Base-by-base conservation (phyloP, 2,888 invertebrate genomes). In the Hesperia comma region DNA sequence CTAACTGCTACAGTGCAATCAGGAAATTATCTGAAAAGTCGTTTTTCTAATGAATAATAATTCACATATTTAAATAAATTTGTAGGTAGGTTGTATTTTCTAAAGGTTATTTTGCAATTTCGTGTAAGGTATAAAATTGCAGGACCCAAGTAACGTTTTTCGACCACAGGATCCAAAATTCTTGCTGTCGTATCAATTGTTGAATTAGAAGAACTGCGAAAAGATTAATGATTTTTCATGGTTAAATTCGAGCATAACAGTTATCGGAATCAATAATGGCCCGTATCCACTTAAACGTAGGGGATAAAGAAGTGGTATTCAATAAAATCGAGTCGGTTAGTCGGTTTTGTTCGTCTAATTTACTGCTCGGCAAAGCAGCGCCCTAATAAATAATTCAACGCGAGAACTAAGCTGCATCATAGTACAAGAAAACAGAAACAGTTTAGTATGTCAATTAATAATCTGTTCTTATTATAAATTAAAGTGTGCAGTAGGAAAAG, bases 311-410 rank as follows among this genome's bases (percentile, higher is more conserved):
- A 85, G 74, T 76, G 67, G 71, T 72, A 77, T 82, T 84, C 79
- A 85, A 85, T 86, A 83, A 81, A 75, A 77, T 77, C 70, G 74
- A 69, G 75, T 75, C 73, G 77, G 74, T 75, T 77, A 74, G 80
- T 83, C 33, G 43, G 60, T 87, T 88, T 87, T 87, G 82, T 85
- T 79, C 79, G 73, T 79, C 84, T 86, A 88, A 90, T 89, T 88
- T 86, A 86, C 84, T 84, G 83, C 80, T 79, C 77, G 76, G 80
- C 82, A 85, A 87, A 86, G 83, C 84, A 76, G 77, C 72, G 78
- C 82, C 82, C 84, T 79, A 86, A 92, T 92, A 85, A 86, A 92
- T 92, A 84, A 90, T 91, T 90, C 90, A 92, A 84, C 80, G 76
- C 79, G 75, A 79, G 79, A 80, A 67, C 75, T 74, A 64, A 74